Evolutionary conservation across 1,140 invertebrate species (phyloP).

Genomic region (Macrosteles quadrilineatus): DNA sequence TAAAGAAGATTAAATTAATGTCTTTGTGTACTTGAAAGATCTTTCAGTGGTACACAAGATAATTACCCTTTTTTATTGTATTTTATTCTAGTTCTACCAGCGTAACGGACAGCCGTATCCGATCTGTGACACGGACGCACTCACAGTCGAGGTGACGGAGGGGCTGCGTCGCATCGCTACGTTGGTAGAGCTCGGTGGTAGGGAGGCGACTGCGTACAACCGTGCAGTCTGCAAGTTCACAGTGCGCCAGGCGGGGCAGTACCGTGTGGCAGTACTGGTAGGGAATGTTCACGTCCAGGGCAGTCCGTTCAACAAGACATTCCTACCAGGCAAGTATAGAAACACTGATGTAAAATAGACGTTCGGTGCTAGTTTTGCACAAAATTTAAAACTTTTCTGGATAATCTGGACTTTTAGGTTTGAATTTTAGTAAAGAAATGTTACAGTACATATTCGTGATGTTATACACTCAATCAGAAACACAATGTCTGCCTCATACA

Average conservation of each 20-base stretch:
- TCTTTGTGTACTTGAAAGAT: too few relatives aligned
- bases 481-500: too few relatives aligned
- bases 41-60: too few relatives aligned
- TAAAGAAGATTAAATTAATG: too few relatives aligned
- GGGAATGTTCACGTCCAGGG: constrained; percentile 67
- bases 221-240: constrained; percentile 87
- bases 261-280: constrained; percentile 82
- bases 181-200: constrained; percentile 80
- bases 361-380: neutral
- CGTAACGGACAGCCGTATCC: constrained; percentile 91
- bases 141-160: constrained; percentile 82
- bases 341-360: too few relatives aligned
- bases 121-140: constrained; percentile 86
- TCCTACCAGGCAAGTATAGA: constrained; percentile 61
- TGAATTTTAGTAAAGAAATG: too few relatives aligned
- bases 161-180: constrained; percentile 80
- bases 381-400: too few relatives aligned
- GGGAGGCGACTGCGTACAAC: constrained; percentile 79
- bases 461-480: too few relatives aligned
- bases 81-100: constrained; percentile 75
- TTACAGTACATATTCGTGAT: too few relatives aligned
- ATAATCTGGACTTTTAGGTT: too few relatives aligned
- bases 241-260: constrained; percentile 84
- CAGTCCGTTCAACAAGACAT: constrained; percentile 66
- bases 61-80: too few relatives aligned